These are phyloP conservation scores for Aphelocoma californica DNA, from an alignment of 2,797 vertebrate genomes.

Conservation along the genomic window DNA sequence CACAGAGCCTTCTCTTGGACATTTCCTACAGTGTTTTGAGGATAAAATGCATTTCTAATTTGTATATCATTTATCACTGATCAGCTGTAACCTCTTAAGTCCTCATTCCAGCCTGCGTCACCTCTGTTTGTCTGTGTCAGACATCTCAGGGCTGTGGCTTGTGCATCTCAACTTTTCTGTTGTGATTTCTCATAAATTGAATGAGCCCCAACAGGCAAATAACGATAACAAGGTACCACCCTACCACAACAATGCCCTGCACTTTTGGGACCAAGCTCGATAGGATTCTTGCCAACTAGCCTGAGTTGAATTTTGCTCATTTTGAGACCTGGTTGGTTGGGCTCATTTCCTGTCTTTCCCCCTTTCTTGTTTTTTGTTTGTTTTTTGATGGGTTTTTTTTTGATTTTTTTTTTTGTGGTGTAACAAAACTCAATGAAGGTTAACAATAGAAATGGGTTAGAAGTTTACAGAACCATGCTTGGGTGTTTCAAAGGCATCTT, in stretches of 20 bases:
- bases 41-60: background rate
- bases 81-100: accelerated
- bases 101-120: background rate
- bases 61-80: background rate
- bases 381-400: background rate
- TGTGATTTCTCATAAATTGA: background rate
- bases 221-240: background rate
- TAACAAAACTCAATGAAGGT: background rate
- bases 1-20: background rate
- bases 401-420: background rate
- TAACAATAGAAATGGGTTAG: background rate
- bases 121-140: background rate
- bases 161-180: background rate
- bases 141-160: background rate
- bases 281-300: background rate
- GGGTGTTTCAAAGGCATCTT: background rate
- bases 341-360: constrained; percentile 9
- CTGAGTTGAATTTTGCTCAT: constrained; percentile 1
- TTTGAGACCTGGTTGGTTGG: background rate
- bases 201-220: background rate
- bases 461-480: background rate
- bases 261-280: background rate
- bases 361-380: background rate
- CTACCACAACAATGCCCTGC: background rate
- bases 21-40: background rate